These are phyloP conservation scores for Scelioninae gen. 1 DNA, from an alignment of 2,888 invertebrate species.

Conservation along the genomic window DNA sequence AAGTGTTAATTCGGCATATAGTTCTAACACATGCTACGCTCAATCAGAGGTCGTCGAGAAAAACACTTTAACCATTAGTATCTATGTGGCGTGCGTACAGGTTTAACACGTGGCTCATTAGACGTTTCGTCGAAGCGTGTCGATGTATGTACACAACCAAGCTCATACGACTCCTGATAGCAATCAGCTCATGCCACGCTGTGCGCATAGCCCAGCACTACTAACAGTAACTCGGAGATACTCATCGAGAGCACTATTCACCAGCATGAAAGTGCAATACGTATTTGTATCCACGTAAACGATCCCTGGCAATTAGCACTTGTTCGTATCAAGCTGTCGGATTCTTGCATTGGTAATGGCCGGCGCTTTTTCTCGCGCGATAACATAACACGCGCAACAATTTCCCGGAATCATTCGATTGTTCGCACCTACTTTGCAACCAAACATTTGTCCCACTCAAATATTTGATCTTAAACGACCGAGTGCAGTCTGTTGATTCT, in stretches of 20 bases:
- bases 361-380: constrained; percentile 11
- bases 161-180: constrained; percentile 65
- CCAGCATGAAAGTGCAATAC: constrained; percentile 50
- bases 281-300: constrained; percentile 60
- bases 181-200: constrained; percentile 56
- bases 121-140: constrained; percentile 74
- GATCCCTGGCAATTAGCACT: constrained; percentile 47
- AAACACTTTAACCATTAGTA: constrained; percentile 28
- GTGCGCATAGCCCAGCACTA: constrained; percentile 34
- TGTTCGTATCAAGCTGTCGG: constrained; percentile 33
- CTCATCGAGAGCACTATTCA: constrained; percentile 61
- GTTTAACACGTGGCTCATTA: constrained; percentile 73
- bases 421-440: constrained; percentile 31
- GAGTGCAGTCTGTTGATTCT: constrained; percentile 13
- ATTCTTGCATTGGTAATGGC: constrained; percentile 35
- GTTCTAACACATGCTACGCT: constrained; percentile 8
- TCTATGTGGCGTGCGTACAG: constrained; percentile 52
- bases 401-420: constrained; percentile 8
- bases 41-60: constrained; percentile 6
- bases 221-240: constrained; percentile 43
- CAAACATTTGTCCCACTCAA: constrained; percentile 31
- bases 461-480: constrained; percentile 15
- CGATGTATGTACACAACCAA: constrained; percentile 51
- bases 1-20: constrained; percentile 22
- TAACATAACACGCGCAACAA: constrained; percentile 1